A percentile compares a stretch with the other conserved stretches of the same genome.
phyloP scores from a whole-genome alignment of 2,888 invertebrate species.

The Rhorus exstirpatorius region DNA sequence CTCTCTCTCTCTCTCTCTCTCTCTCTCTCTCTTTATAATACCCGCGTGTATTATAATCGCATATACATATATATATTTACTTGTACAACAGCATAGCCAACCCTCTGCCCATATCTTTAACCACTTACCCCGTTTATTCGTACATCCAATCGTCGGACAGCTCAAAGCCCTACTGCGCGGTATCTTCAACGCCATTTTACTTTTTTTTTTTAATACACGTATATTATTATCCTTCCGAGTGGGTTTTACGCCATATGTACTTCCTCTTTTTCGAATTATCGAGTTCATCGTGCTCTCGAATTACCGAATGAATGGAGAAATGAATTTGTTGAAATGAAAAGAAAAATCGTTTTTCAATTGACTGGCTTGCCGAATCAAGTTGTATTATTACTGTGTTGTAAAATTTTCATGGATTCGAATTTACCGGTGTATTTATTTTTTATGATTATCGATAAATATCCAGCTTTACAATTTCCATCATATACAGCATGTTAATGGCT shows the following conservation, averaged over 20 bases:
- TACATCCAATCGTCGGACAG: slow-evolving; percentile 83
- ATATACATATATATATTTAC: slow-evolving; percentile 54
- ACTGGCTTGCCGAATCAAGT: too few species aligned
- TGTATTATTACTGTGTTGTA: too few species aligned
- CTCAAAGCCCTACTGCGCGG: slow-evolving; percentile 80
- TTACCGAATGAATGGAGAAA: neutral
- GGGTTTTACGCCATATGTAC: neutral
- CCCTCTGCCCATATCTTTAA: slow-evolving; percentile 71
- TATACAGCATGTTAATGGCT: too few species aligned
- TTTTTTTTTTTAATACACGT: slow-evolving; percentile 56
- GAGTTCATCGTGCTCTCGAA: neutral
- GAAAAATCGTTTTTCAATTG: too few species aligned
- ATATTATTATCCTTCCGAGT: neutral
- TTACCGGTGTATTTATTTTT: too few species aligned
- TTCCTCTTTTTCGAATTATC: neutral
- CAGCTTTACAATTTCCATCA: too few species aligned
- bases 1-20: slow-evolving; percentile 58
- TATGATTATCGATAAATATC: too few species aligned
- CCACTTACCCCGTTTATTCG: slow-evolving; percentile 81
- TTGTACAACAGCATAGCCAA: slow-evolving; percentile 56
- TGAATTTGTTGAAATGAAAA: neutral
- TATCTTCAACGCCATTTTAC: slow-evolving; percentile 79
- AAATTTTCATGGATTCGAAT: too few species aligned
- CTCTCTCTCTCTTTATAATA: slow-evolving; percentile 56
- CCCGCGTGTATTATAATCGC: slow-evolving; percentile 70